These are phyloP conservation scores for Scelioninae gen. 1 DNA, from an alignment of 2,888 invertebrate species.

Conservation along the genomic window DNA sequence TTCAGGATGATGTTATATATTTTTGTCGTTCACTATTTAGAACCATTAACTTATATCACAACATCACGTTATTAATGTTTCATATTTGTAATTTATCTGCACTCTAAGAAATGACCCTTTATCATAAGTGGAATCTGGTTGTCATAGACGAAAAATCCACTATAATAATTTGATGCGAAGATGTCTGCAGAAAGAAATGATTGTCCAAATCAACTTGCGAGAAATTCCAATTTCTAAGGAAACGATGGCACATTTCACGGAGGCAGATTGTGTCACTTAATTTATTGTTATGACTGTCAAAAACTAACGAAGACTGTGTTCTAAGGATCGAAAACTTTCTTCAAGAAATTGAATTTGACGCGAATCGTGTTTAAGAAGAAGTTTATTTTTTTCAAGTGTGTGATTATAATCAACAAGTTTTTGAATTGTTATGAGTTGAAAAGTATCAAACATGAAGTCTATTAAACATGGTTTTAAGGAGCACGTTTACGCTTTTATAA, in stretches of 20 bases:
- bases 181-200: conserved; percentile 30
- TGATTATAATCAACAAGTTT: conserved; percentile 40
- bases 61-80: conserved; percentile 56
- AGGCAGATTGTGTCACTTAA: not conserved
- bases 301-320: conserved; percentile 9
- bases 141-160: conserved; percentile 56
- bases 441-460: conserved; percentile 12
- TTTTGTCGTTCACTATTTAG: conserved; percentile 43
- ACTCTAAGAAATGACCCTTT: conserved; percentile 44
- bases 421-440: no score
- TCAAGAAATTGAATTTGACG: conserved; percentile 3
- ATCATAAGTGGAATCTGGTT: conserved; percentile 49
- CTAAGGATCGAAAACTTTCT: not conserved
- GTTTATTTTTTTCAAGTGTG: not conserved
- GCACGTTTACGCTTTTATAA: conserved; percentile 17
- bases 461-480: conserved; percentile 15
- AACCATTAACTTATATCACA: conserved; percentile 63
- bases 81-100: conserved; percentile 55
- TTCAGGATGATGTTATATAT: conserved; percentile 43
- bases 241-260: conserved; percentile 17
- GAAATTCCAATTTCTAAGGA: conserved; percentile 33
- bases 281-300: conserved; percentile 8
- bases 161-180: conserved; percentile 39
- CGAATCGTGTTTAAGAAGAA: not conserved
- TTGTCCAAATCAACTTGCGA: conserved; percentile 21